phyloP scores from a whole-genome alignment of 2,113 vertebrate genomes.

The Nesogale talazaci region DNA sequence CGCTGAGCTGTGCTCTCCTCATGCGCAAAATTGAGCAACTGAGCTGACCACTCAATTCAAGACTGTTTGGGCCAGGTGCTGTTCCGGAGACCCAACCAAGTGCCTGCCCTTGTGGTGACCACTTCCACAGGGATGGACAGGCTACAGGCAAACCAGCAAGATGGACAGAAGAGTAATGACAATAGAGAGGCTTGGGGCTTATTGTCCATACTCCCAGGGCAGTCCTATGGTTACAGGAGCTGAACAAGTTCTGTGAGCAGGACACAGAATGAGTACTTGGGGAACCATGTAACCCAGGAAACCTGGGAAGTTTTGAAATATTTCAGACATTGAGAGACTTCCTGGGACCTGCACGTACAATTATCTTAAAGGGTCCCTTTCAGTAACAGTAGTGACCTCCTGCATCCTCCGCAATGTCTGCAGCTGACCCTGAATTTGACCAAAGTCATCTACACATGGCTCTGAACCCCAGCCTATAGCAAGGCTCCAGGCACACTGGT shows the following conservation, averaged over 20 bases:
- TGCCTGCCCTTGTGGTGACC: background rate
- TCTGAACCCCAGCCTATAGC: no score
- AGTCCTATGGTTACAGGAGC: background rate
- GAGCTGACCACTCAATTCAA: background rate
- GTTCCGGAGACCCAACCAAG: background rate
- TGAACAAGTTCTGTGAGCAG: background rate
- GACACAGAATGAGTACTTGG: background rate
- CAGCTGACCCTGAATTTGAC: background rate
- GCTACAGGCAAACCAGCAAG: background rate
- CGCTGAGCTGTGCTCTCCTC: background rate
- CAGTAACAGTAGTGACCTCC: background rate
- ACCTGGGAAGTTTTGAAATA: background rate
- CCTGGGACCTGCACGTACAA: background rate
- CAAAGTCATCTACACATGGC: background rate
- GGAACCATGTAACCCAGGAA: background rate
- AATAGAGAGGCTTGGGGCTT: background rate
- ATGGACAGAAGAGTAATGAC: no score
- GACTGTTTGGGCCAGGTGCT: background rate
- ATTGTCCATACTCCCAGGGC: background rate
- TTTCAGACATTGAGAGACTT: rapidly evolving
- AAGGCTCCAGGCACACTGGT: background rate
- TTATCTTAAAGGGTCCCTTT: background rate
- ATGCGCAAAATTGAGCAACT: background rate
- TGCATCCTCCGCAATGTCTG: background rate
- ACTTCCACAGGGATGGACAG: background rate